Base-by-base conservation (phyloP, 1,140 invertebrate species). In the Polyergus mexicanus region DNA sequence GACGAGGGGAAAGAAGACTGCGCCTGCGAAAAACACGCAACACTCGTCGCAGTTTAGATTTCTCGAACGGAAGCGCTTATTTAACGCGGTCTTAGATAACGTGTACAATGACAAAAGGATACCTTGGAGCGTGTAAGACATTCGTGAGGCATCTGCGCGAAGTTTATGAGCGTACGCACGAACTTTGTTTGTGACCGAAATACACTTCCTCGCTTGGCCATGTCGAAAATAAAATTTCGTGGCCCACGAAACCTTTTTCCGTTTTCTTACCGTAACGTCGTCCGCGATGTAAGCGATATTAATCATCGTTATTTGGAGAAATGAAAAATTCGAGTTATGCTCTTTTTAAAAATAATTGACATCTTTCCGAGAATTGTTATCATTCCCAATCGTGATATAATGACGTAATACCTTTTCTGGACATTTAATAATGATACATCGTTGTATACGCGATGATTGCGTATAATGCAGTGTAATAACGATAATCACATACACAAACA, bases 201-300 rank as follows among this genome's bases (percentile, higher is more conserved):
- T 88, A 88, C 66, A 41, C 85, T 88, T 88, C 72, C 77, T 88
- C 85, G 71, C 65, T 88, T 58, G 77, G 38, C 19, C 77, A 85
- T 84, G 85, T 77, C 28, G 65, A 60, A 88, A 88, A 87, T 87
- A 84, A 87, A 71, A 77, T 87, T 47, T 66, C 47, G 38, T 41
- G 32, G 38, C n/a, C 7, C 28, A 58, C 4, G 13, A 54, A 44
- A 66, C n/a, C 28, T 47, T 66, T 86, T 56, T 11, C 32, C 28
- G 7, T 22, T 11, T 22, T 7, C 19, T 13, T 7, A 28, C 10
- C 7, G 16, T 28, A 69, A 44, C 72, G 38, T 44, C n/a, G 19
- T 10, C 6, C 13, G 16, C 13, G 16, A n/a, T 56, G 11, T 54
- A n/a, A 56, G 5, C 28, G 11, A 38, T 56, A 47, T 47, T 47